These are phyloP conservation scores for Drosophila repletoides DNA, from an alignment of 1,140 invertebrate species.

Conservation along the genomic window DNA sequence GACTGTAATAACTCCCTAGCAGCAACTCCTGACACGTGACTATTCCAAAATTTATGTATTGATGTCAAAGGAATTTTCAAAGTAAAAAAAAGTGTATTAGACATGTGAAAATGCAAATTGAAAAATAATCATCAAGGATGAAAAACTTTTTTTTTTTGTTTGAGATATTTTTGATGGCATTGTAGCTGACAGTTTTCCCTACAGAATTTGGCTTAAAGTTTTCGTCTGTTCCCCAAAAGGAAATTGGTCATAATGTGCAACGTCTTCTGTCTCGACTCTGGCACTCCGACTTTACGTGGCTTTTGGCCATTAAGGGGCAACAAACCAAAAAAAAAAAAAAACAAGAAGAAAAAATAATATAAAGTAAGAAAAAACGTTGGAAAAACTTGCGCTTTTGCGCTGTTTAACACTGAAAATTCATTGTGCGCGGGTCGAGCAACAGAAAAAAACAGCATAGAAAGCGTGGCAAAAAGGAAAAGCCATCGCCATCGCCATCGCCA, in stretches of 20 bases:
- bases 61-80: not conserved
- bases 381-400: slow-evolving; percentile 72
- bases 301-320: slow-evolving; percentile 54
- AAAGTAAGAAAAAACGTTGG: slow-evolving; percentile 19
- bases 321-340: slow-evolving; percentile 30
- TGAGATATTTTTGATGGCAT: not conserved
- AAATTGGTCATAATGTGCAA: slow-evolving; percentile 67
- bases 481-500: slow-evolving; percentile 27
- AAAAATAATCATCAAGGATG: slow-evolving; percentile 8
- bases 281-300: slow-evolving; percentile 55
- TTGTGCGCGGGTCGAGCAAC: slow-evolving; percentile 42
- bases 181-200: slow-evolving; percentile 17
- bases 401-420: slow-evolving; percentile 51
- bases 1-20: not conserved
- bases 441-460: slow-evolving; percentile 31
- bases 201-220: slow-evolving; percentile 26
- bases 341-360: slow-evolving; percentile 40
- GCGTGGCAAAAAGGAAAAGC: slow-evolving; percentile 43
- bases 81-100: not conserved
- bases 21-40: slow-evolving; percentile 20
- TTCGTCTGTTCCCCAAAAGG: slow-evolving; percentile 17
- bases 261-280: slow-evolving; percentile 9
- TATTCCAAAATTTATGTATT: slow-evolving; percentile 16
- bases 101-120: slow-evolving; percentile 10
- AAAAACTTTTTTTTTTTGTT: not conserved